Evolutionary conservation across 2,113 vertebrate species (phyloP), one percentile per base, ranked within the genome.

Genomic region (Sylvilagus bachmani): DNA sequence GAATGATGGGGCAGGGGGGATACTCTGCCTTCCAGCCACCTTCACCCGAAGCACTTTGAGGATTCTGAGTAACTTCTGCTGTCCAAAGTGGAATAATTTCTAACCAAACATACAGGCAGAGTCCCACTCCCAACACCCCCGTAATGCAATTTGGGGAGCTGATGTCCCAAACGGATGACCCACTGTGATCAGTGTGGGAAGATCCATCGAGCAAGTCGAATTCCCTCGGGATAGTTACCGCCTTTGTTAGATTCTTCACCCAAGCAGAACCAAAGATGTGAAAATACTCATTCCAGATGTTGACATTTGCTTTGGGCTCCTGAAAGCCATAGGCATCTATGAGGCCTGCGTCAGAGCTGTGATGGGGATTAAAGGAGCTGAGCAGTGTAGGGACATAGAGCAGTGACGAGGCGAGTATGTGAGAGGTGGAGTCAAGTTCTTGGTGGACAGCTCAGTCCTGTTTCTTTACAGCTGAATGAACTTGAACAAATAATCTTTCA

Each of bases 351-450:
- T 84, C 31, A 17, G 38, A 64, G 10, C 16, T 80, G 29, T 33
- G n/a, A 36, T 38, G 7, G 55, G 64, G 10, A 7, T 27, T 53
- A 8, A 55, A 71, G 29, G 2, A 29, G 24, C 24, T 44, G 14
- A 44, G 10, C 31, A 24, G 10, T 17, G 11, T 29, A 9, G 13
- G 36, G 36, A 44, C 13, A 33, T n/a, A 24, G 70, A 53, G 16
- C 8, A 11, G 58, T 21, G 2, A 2, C 44, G 44, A 44, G 44
- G 44, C 8, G 4, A 0, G 4, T 10, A 36, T 61, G 31, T 71
- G 31, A 17, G 2, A 4, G 4, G 10, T 1, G 10, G 19, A 24
- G 44, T 44, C 0, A 0, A 17, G 16, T 29, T 53, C 44, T 6
- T 17, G 10, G 5, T 11, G 33, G 75, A 62, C 16, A 53, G 13